phyloP scores from a whole-genome alignment of 2,888 invertebrate species.

The Drosophila colorata region DNA sequence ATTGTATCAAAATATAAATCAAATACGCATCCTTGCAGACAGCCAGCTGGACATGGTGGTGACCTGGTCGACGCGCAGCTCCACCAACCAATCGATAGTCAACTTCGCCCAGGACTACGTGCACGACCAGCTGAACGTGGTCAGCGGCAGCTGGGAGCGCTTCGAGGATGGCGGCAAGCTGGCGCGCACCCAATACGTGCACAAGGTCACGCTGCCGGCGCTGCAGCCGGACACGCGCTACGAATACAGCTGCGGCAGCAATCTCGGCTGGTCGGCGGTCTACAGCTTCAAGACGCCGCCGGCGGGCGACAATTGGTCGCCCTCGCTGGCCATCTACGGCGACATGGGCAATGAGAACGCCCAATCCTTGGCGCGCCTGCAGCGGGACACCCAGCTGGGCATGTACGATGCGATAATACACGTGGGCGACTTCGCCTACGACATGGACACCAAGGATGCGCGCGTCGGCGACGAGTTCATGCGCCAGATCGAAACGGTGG shows the following conservation, averaged over 20 bases:
- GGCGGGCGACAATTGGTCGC: slow-evolving; percentile 89
- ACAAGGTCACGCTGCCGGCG: slow-evolving; percentile 88
- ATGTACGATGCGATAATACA: slow-evolving; percentile 95
- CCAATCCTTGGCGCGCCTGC: slow-evolving; percentile 92
- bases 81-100: slow-evolving; percentile 89
- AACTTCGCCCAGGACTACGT: slow-evolving; percentile 89
- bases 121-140: slow-evolving; percentile 83
- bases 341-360: slow-evolving; percentile 98
- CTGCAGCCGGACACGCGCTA: slow-evolving; percentile 89
- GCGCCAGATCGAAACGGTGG: slow-evolving; percentile 95
- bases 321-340: slow-evolving; percentile 94
- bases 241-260: slow-evolving; percentile 93
- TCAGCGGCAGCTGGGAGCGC: slow-evolving; percentile 86
- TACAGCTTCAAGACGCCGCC: slow-evolving; percentile 92
- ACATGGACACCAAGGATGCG: slow-evolving; percentile 94
- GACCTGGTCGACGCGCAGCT: slow-evolving; percentile 92
- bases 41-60: slow-evolving; percentile 89
- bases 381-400: slow-evolving; percentile 92
- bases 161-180: slow-evolving; percentile 91
- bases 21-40: slow-evolving; percentile 85
- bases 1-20: too few relatives aligned
- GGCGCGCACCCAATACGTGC: slow-evolving; percentile 90
- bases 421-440: slow-evolving; percentile 98
- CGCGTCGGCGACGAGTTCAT: slow-evolving; percentile 96
- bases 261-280: slow-evolving; percentile 92